Percentiles rank a stretch among this genome's conserved stretches.
phyloP scores from a whole-genome alignment of 1,140 invertebrate species.

The Episyrphus balteatus region DNA sequence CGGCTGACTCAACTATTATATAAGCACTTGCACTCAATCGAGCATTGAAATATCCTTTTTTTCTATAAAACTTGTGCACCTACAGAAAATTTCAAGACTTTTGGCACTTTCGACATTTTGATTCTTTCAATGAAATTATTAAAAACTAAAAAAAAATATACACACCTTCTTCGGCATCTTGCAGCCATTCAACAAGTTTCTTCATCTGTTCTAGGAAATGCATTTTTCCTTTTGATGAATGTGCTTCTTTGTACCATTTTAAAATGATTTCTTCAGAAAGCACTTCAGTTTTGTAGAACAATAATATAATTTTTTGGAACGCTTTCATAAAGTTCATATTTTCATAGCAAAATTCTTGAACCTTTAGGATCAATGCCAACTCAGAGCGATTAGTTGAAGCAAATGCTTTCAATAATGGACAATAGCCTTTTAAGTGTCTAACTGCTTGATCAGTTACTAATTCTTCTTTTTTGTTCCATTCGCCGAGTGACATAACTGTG shows the following conservation, averaged over 20 bases:
- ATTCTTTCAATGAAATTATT: background rate
- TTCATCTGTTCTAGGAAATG: slow-evolving; percentile 97
- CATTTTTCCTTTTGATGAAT: slow-evolving; percentile 88
- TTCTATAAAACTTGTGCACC: background rate
- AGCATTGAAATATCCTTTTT: too few relatives aligned
- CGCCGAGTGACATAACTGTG: slow-evolving; percentile 84
- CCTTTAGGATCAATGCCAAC: slow-evolving; percentile 74
- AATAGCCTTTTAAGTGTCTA: slow-evolving; percentile 78
- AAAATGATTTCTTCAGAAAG: slow-evolving; percentile 84
- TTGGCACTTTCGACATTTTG: background rate
- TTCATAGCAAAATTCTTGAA: slow-evolving; percentile 96
- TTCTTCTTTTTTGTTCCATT: slow-evolving; percentile 98
- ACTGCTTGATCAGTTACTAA: slow-evolving; percentile 88
- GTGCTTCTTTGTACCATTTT: slow-evolving; percentile 87
- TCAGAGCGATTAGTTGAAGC: slow-evolving; percentile 73
- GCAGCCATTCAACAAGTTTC: slow-evolving; percentile 92
- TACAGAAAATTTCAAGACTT: background rate
- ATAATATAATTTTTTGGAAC: slow-evolving; percentile 92
- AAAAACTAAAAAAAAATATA: slow-evolving; percentile 2
- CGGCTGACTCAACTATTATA: too few relatives aligned
- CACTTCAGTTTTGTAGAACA: slow-evolving; percentile 92
- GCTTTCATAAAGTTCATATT: slow-evolving; percentile 99
- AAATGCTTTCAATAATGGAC: slow-evolving; percentile 75
- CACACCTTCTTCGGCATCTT: slow-evolving; percentile 84
- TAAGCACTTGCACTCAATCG: too few relatives aligned